Evolutionary conservation across 2,888 invertebrate genomes (phyloP).

Genomic region (Bembecia ichneumoniformis): DNA sequence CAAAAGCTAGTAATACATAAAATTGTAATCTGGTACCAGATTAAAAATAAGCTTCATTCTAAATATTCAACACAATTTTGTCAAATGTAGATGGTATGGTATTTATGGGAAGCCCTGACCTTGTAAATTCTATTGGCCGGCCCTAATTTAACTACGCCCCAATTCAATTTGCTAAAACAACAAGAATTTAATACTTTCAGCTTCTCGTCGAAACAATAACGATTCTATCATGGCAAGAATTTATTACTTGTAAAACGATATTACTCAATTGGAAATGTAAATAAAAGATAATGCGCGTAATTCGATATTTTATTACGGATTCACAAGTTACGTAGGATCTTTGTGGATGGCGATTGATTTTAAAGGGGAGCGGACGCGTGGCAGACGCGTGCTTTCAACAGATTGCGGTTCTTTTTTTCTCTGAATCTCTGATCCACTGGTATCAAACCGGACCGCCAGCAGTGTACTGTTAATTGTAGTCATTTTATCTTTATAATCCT

Average conservation of each 20-base stretch:
- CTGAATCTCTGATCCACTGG: slow-evolving; percentile 11
- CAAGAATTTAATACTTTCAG: too few relatives aligned
- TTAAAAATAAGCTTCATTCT: too few relatives aligned
- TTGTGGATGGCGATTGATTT: slow-evolving; percentile 51
- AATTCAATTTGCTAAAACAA: too few relatives aligned
- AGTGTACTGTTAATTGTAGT: slow-evolving; percentile 38
- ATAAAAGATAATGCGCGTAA: slow-evolving; percentile 62
- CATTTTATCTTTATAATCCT: slow-evolving; percentile 24
- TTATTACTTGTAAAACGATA: slow-evolving; percentile 47
- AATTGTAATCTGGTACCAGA: too few relatives aligned
- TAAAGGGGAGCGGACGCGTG: slow-evolving; percentile 43
- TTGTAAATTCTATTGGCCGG: too few relatives aligned
- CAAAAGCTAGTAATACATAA: too few relatives aligned
- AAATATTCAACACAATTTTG: too few relatives aligned
- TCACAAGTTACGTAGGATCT: slow-evolving; percentile 45
- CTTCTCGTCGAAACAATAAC: slow-evolving; percentile 46
- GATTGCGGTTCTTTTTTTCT: slow-evolving; percentile 38
- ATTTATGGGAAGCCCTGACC: too few relatives aligned
- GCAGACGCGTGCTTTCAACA: slow-evolving; percentile 45
- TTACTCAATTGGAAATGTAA: slow-evolving; percentile 60
- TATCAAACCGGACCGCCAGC: slow-evolving; percentile 6
- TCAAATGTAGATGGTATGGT: too few relatives aligned
- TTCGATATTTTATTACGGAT: slow-evolving; percentile 55
- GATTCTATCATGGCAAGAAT: slow-evolving; percentile 33
- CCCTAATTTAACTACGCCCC: too few relatives aligned